Percentiles rank a stretch among this genome's conserved stretches.
Conservation (phyloP, 2,888 invertebrate genomes). For the Apantesis nais region DNA sequence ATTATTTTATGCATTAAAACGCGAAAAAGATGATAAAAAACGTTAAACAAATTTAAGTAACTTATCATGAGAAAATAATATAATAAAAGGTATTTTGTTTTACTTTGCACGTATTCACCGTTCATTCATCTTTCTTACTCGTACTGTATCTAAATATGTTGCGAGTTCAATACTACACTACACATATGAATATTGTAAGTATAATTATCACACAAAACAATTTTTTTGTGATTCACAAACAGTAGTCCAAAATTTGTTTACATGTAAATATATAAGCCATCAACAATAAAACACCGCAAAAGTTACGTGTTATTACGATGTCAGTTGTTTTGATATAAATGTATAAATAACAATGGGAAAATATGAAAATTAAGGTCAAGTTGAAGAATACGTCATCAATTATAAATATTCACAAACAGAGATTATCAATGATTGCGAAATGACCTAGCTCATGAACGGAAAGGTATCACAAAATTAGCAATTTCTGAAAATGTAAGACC, state of each 20-base stretch:
- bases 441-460: neutral
- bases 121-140: too few species aligned
- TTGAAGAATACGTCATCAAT: neutral
- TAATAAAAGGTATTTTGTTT: too few species aligned
- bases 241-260: neutral
- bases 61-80: too few species aligned
- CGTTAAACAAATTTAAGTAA: too few species aligned
- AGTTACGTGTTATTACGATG: neutral
- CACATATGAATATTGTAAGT: too few species aligned
- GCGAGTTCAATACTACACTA: too few species aligned
- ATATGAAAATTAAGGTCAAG: neutral
- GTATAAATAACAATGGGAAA: neutral
- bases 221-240: too few species aligned
- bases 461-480: neutral
- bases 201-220: too few species aligned
- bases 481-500: neutral
- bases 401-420: neutral
- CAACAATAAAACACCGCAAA: neutral
- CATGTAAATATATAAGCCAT: neutral
- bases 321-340: neutral
- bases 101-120: too few species aligned
- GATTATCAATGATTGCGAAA: neutral
- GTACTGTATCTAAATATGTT: too few species aligned
- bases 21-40: too few species aligned
- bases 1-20: too few species aligned